Evolutionary conservation across 2,797 vertebrate species (phyloP), one percentile per base, ranked within the genome.

Genomic region (Enteromius argenteus): DNA sequence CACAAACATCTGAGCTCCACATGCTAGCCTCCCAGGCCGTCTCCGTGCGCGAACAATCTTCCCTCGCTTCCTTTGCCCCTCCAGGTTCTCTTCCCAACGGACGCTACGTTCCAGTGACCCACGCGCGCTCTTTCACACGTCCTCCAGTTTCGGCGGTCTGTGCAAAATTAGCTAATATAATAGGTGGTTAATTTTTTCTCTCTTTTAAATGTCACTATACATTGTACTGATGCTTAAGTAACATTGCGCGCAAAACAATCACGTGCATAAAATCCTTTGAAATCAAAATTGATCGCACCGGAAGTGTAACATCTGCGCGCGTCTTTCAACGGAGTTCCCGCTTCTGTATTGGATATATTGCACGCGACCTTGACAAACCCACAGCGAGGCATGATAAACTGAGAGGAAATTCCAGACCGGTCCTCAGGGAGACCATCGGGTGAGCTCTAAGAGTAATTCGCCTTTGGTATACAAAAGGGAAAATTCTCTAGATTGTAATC

Each of bases 401-500:
- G 81, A 30, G 82, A 85, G 91, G 85, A 93, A 90, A 95, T 92
- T 84, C 91, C 92, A 87, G 73, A 51, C 64, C 84, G 85, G 79
- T 84, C 86, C 82, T 9, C 37, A 13, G 89, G 88, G 90, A 89
- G 37, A 79, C 79, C 83, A 60, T 86, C 68, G 85, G 89, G 79
- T 79, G 88, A 85, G 85, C 64, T 83, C 85, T 74, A 86, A 30
- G n/a, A 86, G 85, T 87, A 88, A 89, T 91, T 89, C 88, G 87
- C 88, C 68, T 84, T 86, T 56, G 83, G 80, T 88, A 87, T 89
- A 84, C 87, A 69, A 89, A 88, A 90, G 87, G 66, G 19, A 88
- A 93, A 88, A 90, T 94, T 94, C 92, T 93, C 90, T 92, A 92
- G 95, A 95, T 95, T 75, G 53, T 11, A 93, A 95, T 96, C 95